phyloP scores from a whole-genome alignment of 2,888 invertebrate species.

The Rhodophaea formosa region DNA sequence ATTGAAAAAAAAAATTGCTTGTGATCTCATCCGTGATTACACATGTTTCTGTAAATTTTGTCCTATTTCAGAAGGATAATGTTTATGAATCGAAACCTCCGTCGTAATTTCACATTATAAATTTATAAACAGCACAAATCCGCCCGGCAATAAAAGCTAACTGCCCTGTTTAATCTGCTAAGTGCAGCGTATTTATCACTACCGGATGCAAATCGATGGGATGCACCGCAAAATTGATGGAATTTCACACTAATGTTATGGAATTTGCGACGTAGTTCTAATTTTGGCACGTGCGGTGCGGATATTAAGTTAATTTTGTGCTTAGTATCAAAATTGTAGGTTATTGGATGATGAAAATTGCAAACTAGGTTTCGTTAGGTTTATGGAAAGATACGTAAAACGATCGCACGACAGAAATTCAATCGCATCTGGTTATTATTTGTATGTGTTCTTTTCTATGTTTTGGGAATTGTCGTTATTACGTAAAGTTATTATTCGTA shows the following conservation, averaged over 20 bases:
- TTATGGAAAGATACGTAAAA: background rate
- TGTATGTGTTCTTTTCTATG: no score
- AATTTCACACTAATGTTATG: constrained; percentile 24
- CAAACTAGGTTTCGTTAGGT: background rate
- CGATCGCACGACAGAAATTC: no score
- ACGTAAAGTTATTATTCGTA: no score
- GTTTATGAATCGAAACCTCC: background rate
- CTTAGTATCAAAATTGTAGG: background rate
- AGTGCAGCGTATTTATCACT: constrained; percentile 70
- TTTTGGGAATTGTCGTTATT: no score
- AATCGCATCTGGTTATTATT: no score
- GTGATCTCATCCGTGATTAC: no score
- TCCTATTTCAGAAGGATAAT: no score
- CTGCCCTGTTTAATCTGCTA: constrained; percentile 57
- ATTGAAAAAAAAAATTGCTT: no score
- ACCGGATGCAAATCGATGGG: constrained; percentile 39
- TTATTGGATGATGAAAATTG: background rate
- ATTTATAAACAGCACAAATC: constrained; percentile 8
- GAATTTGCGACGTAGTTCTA: constrained; percentile 35
- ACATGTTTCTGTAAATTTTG: no score
- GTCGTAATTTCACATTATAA: background rate
- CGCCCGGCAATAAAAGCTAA: constrained; percentile 3
- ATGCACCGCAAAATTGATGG: constrained; percentile 28
- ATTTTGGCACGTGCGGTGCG: constrained; percentile 28
- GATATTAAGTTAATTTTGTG: no score